Evolutionary conservation across 1,140 invertebrate genomes (phyloP).

Genomic region (Drosophila rhopaloa): DNA sequence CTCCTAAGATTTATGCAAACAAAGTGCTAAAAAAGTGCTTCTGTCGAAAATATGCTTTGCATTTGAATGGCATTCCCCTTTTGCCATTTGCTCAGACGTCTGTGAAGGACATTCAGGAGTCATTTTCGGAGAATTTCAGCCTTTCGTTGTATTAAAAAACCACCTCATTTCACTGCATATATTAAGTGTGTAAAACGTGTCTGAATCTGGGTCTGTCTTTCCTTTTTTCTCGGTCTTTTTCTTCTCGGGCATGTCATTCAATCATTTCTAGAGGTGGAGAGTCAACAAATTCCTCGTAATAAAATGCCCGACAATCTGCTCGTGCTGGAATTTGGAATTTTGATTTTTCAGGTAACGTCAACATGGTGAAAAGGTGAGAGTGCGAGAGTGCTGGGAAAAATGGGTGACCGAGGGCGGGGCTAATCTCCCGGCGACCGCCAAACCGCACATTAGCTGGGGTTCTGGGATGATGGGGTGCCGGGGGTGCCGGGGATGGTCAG

Average conservation of each 20-base stretch:
- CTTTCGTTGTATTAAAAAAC: conserved; percentile 35
- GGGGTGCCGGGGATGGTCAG: conserved; percentile 8
- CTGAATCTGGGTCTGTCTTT: conserved; percentile 14
- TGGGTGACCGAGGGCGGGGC: conserved; percentile 28
- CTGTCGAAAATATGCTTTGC: conserved; percentile 72
- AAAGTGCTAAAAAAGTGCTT: conserved; percentile 19
- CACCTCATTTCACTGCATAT: conserved; percentile 54
- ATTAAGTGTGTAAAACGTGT: conserved; percentile 54
- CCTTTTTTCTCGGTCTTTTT: neutral
- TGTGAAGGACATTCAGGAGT: neutral
- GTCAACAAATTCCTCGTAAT: conserved; percentile 75
- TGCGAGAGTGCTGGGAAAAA: conserved; percentile 2
- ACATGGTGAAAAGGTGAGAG: conserved; percentile 8
- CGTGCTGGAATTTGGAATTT: conserved; percentile 69
- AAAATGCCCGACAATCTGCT: conserved; percentile 80
- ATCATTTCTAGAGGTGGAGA: conserved; percentile 68
- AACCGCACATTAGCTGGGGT: conserved; percentile 72
- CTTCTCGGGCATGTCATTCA: conserved; percentile 60
- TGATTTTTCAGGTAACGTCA: conserved; percentile 72
- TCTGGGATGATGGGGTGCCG: conserved; percentile 11
- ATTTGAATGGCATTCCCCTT: conserved; percentile 70
- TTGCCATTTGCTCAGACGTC: neutral
- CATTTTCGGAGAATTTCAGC: conserved; percentile 15
- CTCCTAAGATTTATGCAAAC: neutral
- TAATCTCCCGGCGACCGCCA: conserved; percentile 70